Percentiles rank a stretch among this genome's conserved stretches.
Evolutionary conservation across 2,888 invertebrate species (phyloP).

Genomic region (Mythimna lalbum): DNA sequence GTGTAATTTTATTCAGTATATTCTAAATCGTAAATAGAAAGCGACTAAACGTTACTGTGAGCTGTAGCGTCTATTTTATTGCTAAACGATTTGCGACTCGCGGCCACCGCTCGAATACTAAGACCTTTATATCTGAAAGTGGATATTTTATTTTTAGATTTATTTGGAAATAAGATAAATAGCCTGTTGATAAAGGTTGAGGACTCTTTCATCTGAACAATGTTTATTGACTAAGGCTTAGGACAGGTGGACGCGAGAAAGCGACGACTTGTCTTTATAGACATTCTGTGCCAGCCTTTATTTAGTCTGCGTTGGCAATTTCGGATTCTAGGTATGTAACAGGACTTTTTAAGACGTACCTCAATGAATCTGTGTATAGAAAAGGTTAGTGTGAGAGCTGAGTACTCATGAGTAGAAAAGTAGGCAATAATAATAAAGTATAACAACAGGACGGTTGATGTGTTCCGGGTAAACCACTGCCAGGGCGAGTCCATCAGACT

Average conservation of each 20-base stretch:
- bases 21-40: slow-evolving; percentile 29
- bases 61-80: slow-evolving; percentile 40
- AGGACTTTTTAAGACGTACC: not conserved
- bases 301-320: not conserved
- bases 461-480: too few relatives aligned
- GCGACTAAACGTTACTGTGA: slow-evolving; percentile 14
- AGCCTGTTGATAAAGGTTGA: not conserved
- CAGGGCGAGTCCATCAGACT: too few relatives aligned
- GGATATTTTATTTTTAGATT: slow-evolving; percentile 12
- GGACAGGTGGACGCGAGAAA: not conserved
- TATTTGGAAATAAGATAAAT: slow-evolving; percentile 21
- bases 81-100: slow-evolving; percentile 50
- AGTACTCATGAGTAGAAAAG: too few relatives aligned
- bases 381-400: too few relatives aligned
- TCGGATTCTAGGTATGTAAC: too few relatives aligned
- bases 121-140: slow-evolving; percentile 12
- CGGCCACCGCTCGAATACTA: slow-evolving; percentile 24
- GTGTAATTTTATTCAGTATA: slow-evolving; percentile 7
- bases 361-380: not conserved
- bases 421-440: too few relatives aligned
- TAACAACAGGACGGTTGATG: too few relatives aligned
- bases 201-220: not conserved
- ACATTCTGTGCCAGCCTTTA: not conserved
- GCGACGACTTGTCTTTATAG: not conserved
- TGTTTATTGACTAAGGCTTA: not conserved